phyloP scores from a whole-genome alignment of 2,797 vertebrate genomes.

The Sebastolobus alascanus region DNA sequence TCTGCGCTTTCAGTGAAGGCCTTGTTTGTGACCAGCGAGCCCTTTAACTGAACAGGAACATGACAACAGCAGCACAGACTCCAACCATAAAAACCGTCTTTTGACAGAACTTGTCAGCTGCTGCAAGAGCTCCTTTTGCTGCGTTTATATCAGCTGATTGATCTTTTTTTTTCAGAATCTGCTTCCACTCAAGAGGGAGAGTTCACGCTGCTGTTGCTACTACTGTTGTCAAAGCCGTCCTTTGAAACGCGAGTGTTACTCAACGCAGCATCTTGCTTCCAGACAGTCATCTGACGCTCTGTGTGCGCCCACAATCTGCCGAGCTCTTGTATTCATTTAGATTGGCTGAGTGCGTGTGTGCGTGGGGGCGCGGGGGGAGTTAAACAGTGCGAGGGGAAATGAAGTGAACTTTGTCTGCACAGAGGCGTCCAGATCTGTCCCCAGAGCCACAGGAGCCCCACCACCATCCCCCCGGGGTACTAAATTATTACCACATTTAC shows the following conservation, averaged over 20 bases:
- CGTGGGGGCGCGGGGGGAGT: conserved; percentile 1
- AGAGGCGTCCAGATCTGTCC: conserved; percentile 67
- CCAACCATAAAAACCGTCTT: conserved; percentile 11
- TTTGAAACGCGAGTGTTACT: conserved; percentile 57
- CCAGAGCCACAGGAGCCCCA: conserved; percentile 65
- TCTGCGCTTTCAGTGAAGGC: conserved; percentile 41
- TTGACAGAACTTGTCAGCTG: conserved; percentile 36
- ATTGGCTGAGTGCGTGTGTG: conserved; percentile 41
- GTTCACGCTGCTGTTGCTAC: conserved; percentile 26
- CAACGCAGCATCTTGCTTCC: conserved; percentile 47
- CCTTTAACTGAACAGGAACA: conserved; percentile 57
- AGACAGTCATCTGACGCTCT: conserved; percentile 72
- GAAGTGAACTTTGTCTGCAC: conserved; percentile 70
- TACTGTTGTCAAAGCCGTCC: conserved; percentile 26
- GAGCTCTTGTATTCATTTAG: conserved; percentile 57
- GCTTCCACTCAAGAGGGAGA: conserved; percentile 18
- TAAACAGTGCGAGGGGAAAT: conserved; percentile 44
- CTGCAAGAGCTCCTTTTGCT: conserved; percentile 1
- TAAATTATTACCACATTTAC: conserved; percentile 74
- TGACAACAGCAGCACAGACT: conserved; percentile 48
- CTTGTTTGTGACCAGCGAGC: conserved; percentile 63
- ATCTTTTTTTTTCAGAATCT: conserved; percentile 29
- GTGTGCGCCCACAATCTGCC: conserved; percentile 51
- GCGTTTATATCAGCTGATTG: conserved; percentile 53
- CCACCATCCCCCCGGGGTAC: conserved; percentile 30